These are phyloP conservation scores for Dinocampus coccinellae DNA, from an alignment of 2,888 invertebrate species.

Conservation along the genomic window DNA sequence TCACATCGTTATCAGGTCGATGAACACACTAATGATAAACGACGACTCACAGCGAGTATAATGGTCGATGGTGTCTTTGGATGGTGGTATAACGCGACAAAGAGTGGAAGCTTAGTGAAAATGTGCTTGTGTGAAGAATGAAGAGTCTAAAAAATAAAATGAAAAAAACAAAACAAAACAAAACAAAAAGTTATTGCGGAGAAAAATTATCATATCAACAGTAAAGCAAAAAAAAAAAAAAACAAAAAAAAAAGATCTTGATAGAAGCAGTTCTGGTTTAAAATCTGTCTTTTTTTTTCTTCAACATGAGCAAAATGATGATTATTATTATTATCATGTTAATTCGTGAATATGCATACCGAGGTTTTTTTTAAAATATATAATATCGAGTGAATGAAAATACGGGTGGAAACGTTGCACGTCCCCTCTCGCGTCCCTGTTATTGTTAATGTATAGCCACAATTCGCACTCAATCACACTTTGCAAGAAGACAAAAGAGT, in stretches of 20 bases:
- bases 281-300: too few relatives aligned
- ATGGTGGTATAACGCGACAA: background rate
- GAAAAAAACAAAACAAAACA: background rate
- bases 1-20: slow-evolving; percentile 25
- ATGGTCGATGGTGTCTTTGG: slow-evolving; percentile 24
- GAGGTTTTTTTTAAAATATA: background rate
- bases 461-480: background rate
- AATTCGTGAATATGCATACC: background rate
- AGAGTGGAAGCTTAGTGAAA: slow-evolving; percentile 14
- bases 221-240: too few relatives aligned
- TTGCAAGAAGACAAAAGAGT: background rate
- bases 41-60: slow-evolving; percentile 15
- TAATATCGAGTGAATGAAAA: background rate
- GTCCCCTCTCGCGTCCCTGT: too few relatives aligned
- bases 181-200: background rate
- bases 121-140: slow-evolving; percentile 2
- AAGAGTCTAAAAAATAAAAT: background rate
- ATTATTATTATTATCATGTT: too few relatives aligned
- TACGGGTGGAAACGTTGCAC: background rate
- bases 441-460: background rate
- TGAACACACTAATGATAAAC: slow-evolving; percentile 34
- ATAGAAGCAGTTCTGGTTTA: too few relatives aligned
- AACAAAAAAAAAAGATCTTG: too few relatives aligned
- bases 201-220: too few relatives aligned
- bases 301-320: too few relatives aligned